Evolutionary conservation across 2,113 vertebrate genomes (phyloP).

Genomic region (Eonycteris spelaea): DNA sequence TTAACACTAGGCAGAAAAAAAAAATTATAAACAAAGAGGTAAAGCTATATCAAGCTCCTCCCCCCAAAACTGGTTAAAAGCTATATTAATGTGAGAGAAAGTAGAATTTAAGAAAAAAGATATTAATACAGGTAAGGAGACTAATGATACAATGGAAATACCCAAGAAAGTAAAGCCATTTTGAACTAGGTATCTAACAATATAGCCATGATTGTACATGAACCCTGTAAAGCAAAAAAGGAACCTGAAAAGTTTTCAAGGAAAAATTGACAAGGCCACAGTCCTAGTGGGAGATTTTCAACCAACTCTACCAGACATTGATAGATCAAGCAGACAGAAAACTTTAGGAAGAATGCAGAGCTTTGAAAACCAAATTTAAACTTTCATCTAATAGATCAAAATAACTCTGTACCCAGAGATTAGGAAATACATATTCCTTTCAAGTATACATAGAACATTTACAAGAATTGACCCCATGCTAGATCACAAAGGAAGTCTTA

Average conservation of each 20-base stretch:
- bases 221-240: neutral
- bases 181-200: neutral
- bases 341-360: neutral
- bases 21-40: neutral
- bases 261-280: neutral
- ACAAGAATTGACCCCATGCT: slow-evolving; percentile 14
- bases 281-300: neutral
- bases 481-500: slow-evolving; percentile 17
- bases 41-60: neutral
- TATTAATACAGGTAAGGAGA: neutral
- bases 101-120: neutral
- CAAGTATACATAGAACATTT: neutral
- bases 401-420: neutral
- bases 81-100: neutral
- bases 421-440: slow-evolving; percentile 19
- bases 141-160: neutral
- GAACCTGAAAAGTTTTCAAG: neutral
- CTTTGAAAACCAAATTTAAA: slow-evolving; percentile 43
- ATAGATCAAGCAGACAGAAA: neutral
- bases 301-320: neutral
- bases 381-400: slow-evolving; percentile 30
- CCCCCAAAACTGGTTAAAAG: neutral
- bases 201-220: neutral
- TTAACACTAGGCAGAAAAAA: neutral
- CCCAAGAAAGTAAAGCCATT: neutral